Conservation (phyloP, 1,140 invertebrate species). For the Brachionus paranguensis region DNA sequence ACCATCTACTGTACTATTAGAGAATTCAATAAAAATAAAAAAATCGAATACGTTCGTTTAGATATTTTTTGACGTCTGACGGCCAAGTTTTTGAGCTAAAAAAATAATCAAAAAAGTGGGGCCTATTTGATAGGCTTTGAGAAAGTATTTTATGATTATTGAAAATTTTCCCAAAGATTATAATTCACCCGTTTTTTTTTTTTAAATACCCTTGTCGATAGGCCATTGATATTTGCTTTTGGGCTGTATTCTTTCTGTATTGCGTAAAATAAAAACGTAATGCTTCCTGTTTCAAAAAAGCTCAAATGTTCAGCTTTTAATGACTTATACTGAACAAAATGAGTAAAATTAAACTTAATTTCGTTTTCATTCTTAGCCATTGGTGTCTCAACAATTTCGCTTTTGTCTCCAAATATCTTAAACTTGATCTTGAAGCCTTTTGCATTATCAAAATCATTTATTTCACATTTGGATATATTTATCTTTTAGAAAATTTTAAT, state of each 20-base stretch:
- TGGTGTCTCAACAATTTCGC: constrained; percentile 47
- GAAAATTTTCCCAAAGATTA: too few species aligned
- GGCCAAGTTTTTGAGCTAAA: too few species aligned
- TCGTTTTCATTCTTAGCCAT: constrained; percentile 46
- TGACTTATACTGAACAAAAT: constrained; percentile 41
- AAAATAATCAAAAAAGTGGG: too few species aligned
- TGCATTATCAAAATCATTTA: constrained; percentile 41
- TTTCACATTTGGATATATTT: constrained; percentile 14
- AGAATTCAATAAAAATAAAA: too few species aligned
- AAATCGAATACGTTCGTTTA: too few species aligned
- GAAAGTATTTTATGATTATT: too few species aligned
- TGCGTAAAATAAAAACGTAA: constrained; percentile 53
- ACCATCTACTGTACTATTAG: too few species aligned
- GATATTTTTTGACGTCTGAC: too few species aligned
- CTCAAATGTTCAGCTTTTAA: constrained; percentile 50
- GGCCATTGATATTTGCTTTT: constrained; percentile 49
- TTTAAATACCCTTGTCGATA: constrained; percentile 48
- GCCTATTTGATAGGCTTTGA: too few species aligned
- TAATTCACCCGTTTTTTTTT: too few species aligned
- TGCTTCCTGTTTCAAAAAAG: constrained; percentile 51
- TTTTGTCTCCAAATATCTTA: constrained; percentile 44
- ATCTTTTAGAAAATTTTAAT: not conserved
- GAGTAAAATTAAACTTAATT: constrained; percentile 49
- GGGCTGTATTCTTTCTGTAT: constrained; percentile 50
- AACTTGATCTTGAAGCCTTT: constrained; percentile 52